Evolutionary conservation across 2,797 vertebrate genomes (phyloP), one percentile per base, ranked within the genome.

Genomic region (Hypotaenidia philippensis): DNA sequence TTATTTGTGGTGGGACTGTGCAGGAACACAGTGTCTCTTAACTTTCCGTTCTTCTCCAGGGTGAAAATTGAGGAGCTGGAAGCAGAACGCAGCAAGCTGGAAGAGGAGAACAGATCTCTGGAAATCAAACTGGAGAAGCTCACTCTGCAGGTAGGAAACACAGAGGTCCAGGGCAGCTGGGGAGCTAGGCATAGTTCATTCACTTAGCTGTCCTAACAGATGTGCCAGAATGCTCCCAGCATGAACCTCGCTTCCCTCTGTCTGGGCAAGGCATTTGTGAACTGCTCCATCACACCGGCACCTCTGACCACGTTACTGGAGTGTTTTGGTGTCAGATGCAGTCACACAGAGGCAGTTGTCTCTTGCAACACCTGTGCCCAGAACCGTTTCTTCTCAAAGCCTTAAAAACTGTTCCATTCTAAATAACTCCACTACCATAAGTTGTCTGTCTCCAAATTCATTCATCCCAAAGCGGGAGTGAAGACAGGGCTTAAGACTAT

Each of bases 31-130:
- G 11, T 29, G 17, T 69, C 29, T 45, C 4, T 68, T 89, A 61
- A 89, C 49, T 82, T 64, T 66, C 17, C 16, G 23, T 45, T 79
- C 77, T 64, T 82, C 52, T 65, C 45, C 60, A 99, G 99, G 96
- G 84, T 98, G 96, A 99, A 99, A 98, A 98, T 99, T 36, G 99
- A 99, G 96, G 99, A 99, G 93, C 96, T 99, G 78, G 99, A 99
- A 87, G 88, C 96, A 2, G 99, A 99, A 85, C 98, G 99, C 40
- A 98, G 98, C 57, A 98, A 93, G 31, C 96, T 99, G 92, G 99
- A 99, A 91, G 98, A 99, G 87, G 98, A 98, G 92, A 99, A 99
- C 86, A 98, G 96, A 90, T 76, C 93, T 34, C 97, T 99, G 93
- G 98, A 99, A 96, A 98, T 98, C 97, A 98, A 98, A 94, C 98